These are phyloP conservation scores for Silurus lanzhouensis DNA, from an alignment of 2,797 vertebrate genomes.

Conservation along the genomic window DNA sequence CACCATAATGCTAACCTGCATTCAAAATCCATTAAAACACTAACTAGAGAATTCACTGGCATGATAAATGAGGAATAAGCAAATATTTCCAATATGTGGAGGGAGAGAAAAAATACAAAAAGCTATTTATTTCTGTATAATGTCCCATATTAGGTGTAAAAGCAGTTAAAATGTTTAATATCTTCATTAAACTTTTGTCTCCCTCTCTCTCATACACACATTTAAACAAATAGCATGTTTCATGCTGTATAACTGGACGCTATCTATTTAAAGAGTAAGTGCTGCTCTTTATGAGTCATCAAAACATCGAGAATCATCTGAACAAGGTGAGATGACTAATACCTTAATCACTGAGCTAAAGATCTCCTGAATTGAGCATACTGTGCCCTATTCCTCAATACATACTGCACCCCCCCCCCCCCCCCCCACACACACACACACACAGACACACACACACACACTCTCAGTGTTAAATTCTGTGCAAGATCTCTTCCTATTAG, in stretches of 20 bases:
- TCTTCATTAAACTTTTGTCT: background rate
- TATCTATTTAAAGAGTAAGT: background rate
- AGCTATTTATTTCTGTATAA: background rate
- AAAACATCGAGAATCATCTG: constrained; percentile 1
- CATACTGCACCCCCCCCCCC: too few relatives aligned
- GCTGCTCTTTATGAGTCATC: background rate
- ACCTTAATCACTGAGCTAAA: background rate
- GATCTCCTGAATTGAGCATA: constrained; percentile 3
- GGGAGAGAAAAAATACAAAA: background rate
- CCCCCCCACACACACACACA: background rate
- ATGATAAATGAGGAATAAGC: background rate
- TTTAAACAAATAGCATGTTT: background rate
- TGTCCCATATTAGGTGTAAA: background rate
- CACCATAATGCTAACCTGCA: background rate
- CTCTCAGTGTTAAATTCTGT: background rate
- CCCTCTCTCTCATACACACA: background rate
- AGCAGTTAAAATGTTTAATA: background rate
- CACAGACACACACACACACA: constrained; percentile 14
- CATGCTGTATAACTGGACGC: background rate
- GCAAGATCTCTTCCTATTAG: too few relatives aligned
- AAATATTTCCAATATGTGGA: background rate
- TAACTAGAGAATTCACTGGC: background rate
- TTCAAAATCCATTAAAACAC: constrained; percentile 19
- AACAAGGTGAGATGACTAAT: background rate
- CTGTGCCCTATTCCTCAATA: background rate